Conservation (phyloP, 2,888 invertebrate genomes). For the Gisinianus flammeolus region DNA sequence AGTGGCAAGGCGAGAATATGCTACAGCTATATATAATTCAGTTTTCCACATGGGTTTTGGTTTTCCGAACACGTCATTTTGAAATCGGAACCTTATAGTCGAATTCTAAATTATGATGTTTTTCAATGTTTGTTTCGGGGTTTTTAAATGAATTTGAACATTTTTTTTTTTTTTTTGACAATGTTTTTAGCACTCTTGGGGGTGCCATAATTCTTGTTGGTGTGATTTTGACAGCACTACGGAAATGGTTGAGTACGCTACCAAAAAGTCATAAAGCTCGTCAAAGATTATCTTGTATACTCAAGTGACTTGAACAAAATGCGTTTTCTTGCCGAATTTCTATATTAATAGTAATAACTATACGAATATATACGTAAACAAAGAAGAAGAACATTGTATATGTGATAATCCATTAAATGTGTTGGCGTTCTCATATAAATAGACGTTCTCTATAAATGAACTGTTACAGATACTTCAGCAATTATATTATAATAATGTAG, state of each 20-base stretch:
- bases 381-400: too few relatives aligned
- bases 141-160: background rate
- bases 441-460: too few relatives aligned
- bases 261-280: slow-evolving; percentile 17
- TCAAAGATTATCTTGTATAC: slow-evolving; percentile 1
- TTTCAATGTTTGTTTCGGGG: background rate
- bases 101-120: background rate
- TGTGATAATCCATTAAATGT: too few relatives aligned
- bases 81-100: background rate
- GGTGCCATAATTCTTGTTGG: slow-evolving; percentile 42
- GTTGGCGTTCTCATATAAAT: too few relatives aligned
- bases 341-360: too few relatives aligned
- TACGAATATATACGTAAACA: too few relatives aligned
- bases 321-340: too few relatives aligned
- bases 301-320: slow-evolving; percentile 4
- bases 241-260: slow-evolving; percentile 45
- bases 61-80: background rate
- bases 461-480: too few relatives aligned
- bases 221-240: slow-evolving; percentile 35
- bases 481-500: too few relatives aligned
- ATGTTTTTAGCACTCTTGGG: slow-evolving; percentile 36
- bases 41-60: background rate
- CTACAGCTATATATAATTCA: background rate
- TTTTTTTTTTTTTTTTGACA: background rate
- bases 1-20: too few relatives aligned